Evolutionary conservation across 1,140 invertebrate genomes (phyloP).

Genomic region (Neelides sp.): DNA sequence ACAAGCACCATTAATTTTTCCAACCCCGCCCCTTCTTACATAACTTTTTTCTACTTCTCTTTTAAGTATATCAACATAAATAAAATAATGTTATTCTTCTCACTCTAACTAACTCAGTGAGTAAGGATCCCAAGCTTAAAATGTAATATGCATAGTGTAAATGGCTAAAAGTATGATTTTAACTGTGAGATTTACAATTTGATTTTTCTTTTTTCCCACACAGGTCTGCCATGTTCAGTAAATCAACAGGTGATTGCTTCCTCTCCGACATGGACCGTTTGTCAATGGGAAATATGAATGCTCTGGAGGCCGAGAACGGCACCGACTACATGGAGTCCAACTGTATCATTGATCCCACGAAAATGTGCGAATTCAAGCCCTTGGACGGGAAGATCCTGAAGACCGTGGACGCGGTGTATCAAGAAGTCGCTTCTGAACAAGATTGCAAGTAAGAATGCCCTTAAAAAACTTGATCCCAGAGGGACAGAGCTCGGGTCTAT

Average conservation of each 20-base stretch:
- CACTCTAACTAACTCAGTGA: too few relatives aligned
- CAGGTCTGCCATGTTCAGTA: slow-evolving; percentile 82
- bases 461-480: neutral
- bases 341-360: slow-evolving; percentile 61
- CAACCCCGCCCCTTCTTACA: too few relatives aligned
- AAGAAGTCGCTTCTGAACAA: slow-evolving; percentile 70
- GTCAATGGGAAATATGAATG: slow-evolving; percentile 46
- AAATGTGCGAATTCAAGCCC: slow-evolving; percentile 84
- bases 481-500: neutral
- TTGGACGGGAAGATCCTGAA: slow-evolving; percentile 74
- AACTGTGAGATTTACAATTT: too few relatives aligned
- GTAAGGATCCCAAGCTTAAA: too few relatives aligned
- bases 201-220: slow-evolving; percentile 35
- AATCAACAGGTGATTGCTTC: slow-evolving; percentile 67
- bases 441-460: slow-evolving; percentile 45
- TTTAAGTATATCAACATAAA: too few relatives aligned
- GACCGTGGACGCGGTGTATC: slow-evolving; percentile 84
- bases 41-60: too few relatives aligned
- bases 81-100: too few relatives aligned
- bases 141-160: too few relatives aligned
- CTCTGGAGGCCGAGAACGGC: slow-evolving; percentile 33
- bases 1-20: too few relatives aligned
- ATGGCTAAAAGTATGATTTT: too few relatives aligned
- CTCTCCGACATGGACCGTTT: slow-evolving; percentile 80
- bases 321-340: slow-evolving; percentile 79